Evolutionary conservation across 2,888 invertebrate genomes (phyloP), one percentile per base, ranked within the genome.

Genomic region (Galerucella nymphaeae): DNA sequence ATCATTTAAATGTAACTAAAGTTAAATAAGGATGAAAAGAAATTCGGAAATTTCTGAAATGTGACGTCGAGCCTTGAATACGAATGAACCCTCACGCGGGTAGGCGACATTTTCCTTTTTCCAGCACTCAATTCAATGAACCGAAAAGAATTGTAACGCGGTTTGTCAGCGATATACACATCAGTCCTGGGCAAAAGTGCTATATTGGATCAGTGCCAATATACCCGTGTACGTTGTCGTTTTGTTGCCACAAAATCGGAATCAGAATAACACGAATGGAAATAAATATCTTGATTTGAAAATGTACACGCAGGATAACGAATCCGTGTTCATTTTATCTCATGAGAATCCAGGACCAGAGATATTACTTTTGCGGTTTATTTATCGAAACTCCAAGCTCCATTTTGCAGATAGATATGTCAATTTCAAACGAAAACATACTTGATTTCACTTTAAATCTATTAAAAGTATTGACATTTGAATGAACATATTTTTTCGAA

Each of bases 111-210:
- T 66, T 20, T 71, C 50, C 61, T 45, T 66, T 65, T 81, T 81
- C 80, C 80, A 82, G 82, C 83, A 83, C 83, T 82, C 81, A 83
- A 82, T 81, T 82, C 84, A 83, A 84, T 83, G 83, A 83, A 83
- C 82, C 83, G 82, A 76, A 80, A 78, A 81, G 82, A 81, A 81
- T 64, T 79, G 81, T 82, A 82, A 84, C 81, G 80, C 79, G 81
- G 82, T 84, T 84, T 82, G 83, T 81, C 80, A 80, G 78, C 80
- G 79, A 80, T 80, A 80, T 78, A 74, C 76, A 74, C 75, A 74
- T 79, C 75, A 77, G 77, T 77, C 78, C 71, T 72, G 70, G 73
- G 59, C 73, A 70, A 72, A 75, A 76, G 73, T 75, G 74, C 73
- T 75, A 73, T 74, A 75, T 72, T 70, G 73, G 73, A 73, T 73